A percentile compares a stretch with the other conserved stretches of the same genome.
phyloP scores from a whole-genome alignment of 2,888 invertebrate species.

The Troglohyphantes excavatus region DNA sequence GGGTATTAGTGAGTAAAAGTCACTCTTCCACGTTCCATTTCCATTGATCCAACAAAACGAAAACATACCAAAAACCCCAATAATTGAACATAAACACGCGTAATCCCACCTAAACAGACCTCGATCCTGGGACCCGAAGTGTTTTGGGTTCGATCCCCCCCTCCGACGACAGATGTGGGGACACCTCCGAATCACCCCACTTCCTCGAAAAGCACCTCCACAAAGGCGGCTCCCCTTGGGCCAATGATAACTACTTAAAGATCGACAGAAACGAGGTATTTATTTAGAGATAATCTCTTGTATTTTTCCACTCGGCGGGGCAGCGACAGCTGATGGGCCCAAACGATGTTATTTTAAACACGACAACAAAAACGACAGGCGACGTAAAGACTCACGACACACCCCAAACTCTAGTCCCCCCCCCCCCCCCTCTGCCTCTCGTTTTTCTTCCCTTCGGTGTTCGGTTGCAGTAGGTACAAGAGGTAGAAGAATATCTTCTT shows the following conservation, averaged over 20 bases:
- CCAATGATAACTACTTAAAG: constrained; percentile 66
- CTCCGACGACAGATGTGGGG: constrained; percentile 55
- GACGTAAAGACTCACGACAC: too few species aligned
- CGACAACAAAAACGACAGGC: constrained; percentile 30
- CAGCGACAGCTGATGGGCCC: constrained; percentile 63
- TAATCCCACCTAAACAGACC: background rate
- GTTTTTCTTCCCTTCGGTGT: background rate
- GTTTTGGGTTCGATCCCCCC: constrained; percentile 6
- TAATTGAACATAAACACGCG: background rate
- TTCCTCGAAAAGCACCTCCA: constrained; percentile 10
- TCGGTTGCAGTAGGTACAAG: too few species aligned
- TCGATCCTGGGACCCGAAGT: background rate
- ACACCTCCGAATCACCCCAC: constrained; percentile 16
- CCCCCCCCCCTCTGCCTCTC: background rate
- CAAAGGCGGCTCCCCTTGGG: constrained; percentile 58
- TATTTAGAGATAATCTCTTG: constrained; percentile 74
- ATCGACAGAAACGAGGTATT: constrained; percentile 55
- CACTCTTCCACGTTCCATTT: too few species aligned
- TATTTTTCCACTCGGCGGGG: constrained; percentile 53
- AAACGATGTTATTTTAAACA: constrained; percentile 78
- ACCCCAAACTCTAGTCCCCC: too few species aligned
- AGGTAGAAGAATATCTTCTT: too few species aligned
- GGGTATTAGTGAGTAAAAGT: too few species aligned
- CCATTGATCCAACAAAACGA: too few species aligned
- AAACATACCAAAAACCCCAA: background rate